A percentile compares a stretch with the other conserved stretches of the same genome.
Evolutionary conservation across 2,888 invertebrate genomes (phyloP).

Genomic region (Philaethria dido): DNA sequence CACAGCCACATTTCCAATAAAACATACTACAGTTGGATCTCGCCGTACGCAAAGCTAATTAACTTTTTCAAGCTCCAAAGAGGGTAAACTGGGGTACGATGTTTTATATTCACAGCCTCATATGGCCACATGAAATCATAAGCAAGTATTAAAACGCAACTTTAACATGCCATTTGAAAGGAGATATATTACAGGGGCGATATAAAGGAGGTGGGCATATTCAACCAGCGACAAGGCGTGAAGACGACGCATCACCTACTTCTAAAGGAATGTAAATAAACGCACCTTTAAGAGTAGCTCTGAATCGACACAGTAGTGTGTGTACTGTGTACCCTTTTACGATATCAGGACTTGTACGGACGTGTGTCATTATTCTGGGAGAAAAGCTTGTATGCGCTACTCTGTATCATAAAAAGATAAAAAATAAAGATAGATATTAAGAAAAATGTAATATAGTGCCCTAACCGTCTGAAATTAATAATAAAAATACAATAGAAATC

Average conservation of each 20-base stretch:
- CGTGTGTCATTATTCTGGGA: constrained; percentile 47
- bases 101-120: constrained; percentile 28
- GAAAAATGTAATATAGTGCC: too few relatives aligned
- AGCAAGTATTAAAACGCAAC: constrained; percentile 39
- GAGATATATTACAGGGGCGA: constrained; percentile 45
- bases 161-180: constrained; percentile 33
- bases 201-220: constrained; percentile 64
- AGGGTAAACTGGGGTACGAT: constrained; percentile 32
- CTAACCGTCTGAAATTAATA: too few relatives aligned
- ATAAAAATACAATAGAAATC: too few relatives aligned
- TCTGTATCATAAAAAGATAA: too few relatives aligned
- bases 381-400: background rate
- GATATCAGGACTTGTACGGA: constrained; percentile 40
- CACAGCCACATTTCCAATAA: constrained; percentile 22
- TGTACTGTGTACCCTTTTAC: constrained; percentile 49
- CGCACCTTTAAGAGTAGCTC: constrained; percentile 72
- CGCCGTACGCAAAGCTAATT: constrained; percentile 35
- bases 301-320: constrained; percentile 65
- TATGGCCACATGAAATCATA: constrained; percentile 35
- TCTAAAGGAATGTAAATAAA: constrained; percentile 78
- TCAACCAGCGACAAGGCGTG: constrained; percentile 66
- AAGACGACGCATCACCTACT: constrained; percentile 75
- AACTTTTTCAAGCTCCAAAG: constrained; percentile 37
- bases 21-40: constrained; percentile 36
- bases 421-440: too few relatives aligned